Evolutionary conservation across 1,140 invertebrate genomes (phyloP).

Genomic region (Musca vetustissima): DNA sequence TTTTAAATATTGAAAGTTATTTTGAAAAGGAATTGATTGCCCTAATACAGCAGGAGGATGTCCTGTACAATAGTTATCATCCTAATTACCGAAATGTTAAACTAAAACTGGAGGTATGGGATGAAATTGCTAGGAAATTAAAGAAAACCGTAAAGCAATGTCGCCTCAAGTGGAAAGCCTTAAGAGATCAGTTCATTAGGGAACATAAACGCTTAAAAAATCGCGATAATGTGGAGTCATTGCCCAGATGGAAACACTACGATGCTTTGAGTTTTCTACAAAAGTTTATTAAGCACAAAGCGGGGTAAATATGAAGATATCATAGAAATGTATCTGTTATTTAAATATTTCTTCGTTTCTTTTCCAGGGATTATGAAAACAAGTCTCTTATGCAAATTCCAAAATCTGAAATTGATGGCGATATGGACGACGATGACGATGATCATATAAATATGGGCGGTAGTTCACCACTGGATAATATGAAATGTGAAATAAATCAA

Average conservation of each 20-base stretch:
- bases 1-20: constrained; percentile 51
- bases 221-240: constrained; percentile 37
- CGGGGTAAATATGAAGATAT: constrained; percentile 34
- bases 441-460: constrained; percentile 28
- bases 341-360: background rate
- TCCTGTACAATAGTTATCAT: constrained; percentile 50
- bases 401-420: constrained; percentile 36
- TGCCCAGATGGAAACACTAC: constrained; percentile 52
- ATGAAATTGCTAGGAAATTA: constrained; percentile 49
- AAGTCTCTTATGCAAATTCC: constrained; percentile 37
- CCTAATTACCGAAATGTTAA: constrained; percentile 51
- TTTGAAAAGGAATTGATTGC: constrained; percentile 51
- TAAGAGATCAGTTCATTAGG: constrained; percentile 52
- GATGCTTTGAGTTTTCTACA: constrained; percentile 48
- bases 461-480: constrained; percentile 31
- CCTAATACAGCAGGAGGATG: constrained; percentile 47
- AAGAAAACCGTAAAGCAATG: constrained; percentile 52
- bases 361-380: constrained; percentile 38
- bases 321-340: background rate
- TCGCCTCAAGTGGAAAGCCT: constrained; percentile 50
- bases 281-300: constrained; percentile 50
- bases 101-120: constrained; percentile 47
- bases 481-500: constrained; percentile 21
- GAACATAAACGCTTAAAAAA: constrained; percentile 50
- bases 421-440: constrained; percentile 37